Base-by-base conservation (phyloP, 2,113 vertebrate genomes). In the Sceloporus tristichus region DNA sequence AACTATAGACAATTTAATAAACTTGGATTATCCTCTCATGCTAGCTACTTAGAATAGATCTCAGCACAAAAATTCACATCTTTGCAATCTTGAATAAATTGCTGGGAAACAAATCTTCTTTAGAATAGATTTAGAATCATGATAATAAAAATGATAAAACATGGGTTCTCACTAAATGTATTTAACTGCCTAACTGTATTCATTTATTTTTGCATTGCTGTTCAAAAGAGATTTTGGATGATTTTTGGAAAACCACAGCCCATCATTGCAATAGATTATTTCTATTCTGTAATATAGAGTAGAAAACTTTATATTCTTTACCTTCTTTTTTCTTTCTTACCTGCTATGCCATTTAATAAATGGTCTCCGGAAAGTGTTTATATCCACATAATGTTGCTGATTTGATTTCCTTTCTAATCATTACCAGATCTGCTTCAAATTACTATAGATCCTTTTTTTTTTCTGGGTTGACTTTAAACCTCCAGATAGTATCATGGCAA, bases 351-450 rank as follows among this genome's bases (percentile, higher is more conserved):
- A 77, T 75, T 53, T 77, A 68, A 88, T 38, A 66, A 77, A 54
- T 34, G 2, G 59, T 77, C 73, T 53, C 42, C 62, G 29, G 25
- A 81, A 42, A 82, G 27, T 18, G 16, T 74, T 74, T 77, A 68
- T 82, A 54, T 56, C 80, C 34, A 38, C 25, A 23, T 34, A 76
- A 78, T 29, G 9, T 27, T 83, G 9, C 23, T 65, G 38, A 81
- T 25, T 66, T 76, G 19, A 76, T 77, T 56, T 68, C 40, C 42
- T 54, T 77, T 83, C 23, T 34, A 76, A 87, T 62, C 73, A 66
- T 56, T 70, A 42, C 74, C 42, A 84, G 81, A 84, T 38, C 29
- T 40, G 40, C 29, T 84, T 78, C 29, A 88, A 62, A n/a, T 70
- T 84, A 68, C n/a, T 70, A 2, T 70, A 56, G 13, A 38, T 83